Conservation (phyloP, 2,888 invertebrate genomes). For the Eupithecia centaureata region DNA sequence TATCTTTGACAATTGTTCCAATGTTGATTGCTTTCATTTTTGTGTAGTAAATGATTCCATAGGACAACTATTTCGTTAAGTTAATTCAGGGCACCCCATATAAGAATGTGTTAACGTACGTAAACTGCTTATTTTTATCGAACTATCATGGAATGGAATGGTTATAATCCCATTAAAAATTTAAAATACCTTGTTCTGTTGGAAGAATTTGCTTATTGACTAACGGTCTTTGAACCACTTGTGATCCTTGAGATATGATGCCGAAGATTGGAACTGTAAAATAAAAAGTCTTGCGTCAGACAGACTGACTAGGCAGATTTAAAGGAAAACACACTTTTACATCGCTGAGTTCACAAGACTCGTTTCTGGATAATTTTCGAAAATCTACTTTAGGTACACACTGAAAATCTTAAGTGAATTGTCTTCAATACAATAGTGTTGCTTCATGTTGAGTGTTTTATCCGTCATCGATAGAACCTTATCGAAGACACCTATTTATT, state of each 20-base stretch:
- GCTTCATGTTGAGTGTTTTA: conserved; percentile 6
- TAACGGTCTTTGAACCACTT: conserved; percentile 78
- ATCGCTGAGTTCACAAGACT: neutral
- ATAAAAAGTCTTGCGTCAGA: conserved; percentile 25
- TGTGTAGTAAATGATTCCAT: neutral
- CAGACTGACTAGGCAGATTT: no score
- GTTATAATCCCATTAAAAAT: neutral
- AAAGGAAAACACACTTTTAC: neutral
- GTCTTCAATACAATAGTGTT: neutral
- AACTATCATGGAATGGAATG: neutral
- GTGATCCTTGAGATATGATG: conserved; percentile 77
- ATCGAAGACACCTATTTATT: neutral
- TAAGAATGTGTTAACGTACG: neutral
- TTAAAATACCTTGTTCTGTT: conserved; percentile 73
- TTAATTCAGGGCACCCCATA: no score
- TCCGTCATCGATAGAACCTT: conserved; percentile 16
- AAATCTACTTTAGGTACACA: no score
- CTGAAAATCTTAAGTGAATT: neutral
- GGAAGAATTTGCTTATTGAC: conserved; percentile 77
- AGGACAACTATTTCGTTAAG: no score
- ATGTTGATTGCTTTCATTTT: neutral
- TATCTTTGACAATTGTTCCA: neutral
- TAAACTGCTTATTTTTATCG: neutral
- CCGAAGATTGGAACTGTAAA: conserved; percentile 75
- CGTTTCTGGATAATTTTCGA: neutral